phyloP scores from a whole-genome alignment of 2,888 invertebrate genomes.

The Pollenia angustigena region DNA sequence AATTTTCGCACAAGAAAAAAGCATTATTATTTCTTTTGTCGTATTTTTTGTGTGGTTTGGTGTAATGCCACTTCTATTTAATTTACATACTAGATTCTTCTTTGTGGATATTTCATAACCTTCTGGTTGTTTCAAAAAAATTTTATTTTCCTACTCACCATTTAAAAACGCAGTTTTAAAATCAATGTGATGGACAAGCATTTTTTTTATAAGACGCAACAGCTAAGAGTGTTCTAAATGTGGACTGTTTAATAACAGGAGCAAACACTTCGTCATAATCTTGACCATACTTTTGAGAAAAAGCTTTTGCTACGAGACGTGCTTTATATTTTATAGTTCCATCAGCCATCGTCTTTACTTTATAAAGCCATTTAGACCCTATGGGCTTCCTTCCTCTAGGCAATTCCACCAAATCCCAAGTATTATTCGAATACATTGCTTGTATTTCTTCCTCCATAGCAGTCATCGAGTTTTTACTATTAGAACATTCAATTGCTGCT shows the following conservation, averaged over 20 bases:
- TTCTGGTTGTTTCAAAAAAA: not conserved
- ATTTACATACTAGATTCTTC: not conserved
- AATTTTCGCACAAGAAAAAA: no score
- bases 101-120: not conserved
- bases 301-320: constrained; percentile 9
- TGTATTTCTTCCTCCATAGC: constrained; percentile 41
- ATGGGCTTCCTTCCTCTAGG: constrained; percentile 45
- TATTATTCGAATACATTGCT: constrained; percentile 72
- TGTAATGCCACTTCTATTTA: not conserved
- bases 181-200: constrained; percentile 2
- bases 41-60: no score
- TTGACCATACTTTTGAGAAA: constrained; percentile 29
- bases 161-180: constrained; percentile 22
- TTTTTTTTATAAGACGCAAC: constrained; percentile 25
- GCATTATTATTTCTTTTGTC: no score
- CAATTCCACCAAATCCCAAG: constrained; percentile 68
- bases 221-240: constrained; percentile 33
- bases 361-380: constrained; percentile 18
- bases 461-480: constrained; percentile 21
- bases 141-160: not conserved
- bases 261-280: constrained; percentile 18
- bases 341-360: constrained; percentile 18
- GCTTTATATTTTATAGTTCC: constrained; percentile 38
- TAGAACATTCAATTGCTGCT: constrained; percentile 18
- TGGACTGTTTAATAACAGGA: constrained; percentile 23